Evolutionary conservation across 2,113 vertebrate genomes (phyloP), one percentile per base, ranked within the genome.

Genomic region (Macaca fascicularis): DNA sequence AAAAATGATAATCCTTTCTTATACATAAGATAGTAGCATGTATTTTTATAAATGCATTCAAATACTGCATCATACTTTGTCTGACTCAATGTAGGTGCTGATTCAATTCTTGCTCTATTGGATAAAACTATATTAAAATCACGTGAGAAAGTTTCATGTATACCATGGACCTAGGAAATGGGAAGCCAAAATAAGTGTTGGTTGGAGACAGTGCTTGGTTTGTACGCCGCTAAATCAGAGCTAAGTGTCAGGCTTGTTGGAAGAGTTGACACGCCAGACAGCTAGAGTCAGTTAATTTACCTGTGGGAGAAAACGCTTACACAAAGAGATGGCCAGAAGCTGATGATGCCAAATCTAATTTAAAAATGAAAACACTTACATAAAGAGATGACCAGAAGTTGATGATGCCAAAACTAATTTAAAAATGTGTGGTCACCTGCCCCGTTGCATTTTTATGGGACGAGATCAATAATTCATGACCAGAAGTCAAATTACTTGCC

Each of bases 401-500:
- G 40, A 23, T 30, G 78, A 93, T 78, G 91, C 45, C 86, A 97
- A 95, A 85, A 79, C 45, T 35, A 95, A 91, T 83, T 48, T 67
- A n/a, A 81, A 96, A 88, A 94, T 57, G 7, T 93, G 27, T 93
- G 94, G 22, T 85, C 89, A 86, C 52, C 52, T 64, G 40, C 48
- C 72, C 52, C 48, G 16, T 50, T 83, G 81, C 48, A 86, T 89
- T 95, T 97, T 86, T 67, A 83, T 82, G 23, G 52, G 74, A 75
- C 45, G 72, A 96, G 74, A 96, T 74, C n/a, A 95, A 87, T 80
- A 91, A 92, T 83, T 95, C 61, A 79, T 91, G 82, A 93, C 89
- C 69, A 83, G 17, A 93, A 93, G 38, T 93, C 59, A 87, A 84
- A 84, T 32, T 55, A 64, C 32, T 79, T 86, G 64, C 91, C 85